A percentile compares a stretch with the other conserved stretches of the same genome.
Conservation (phyloP, 1,140 invertebrate species). For the Achroia grisella region DNA sequence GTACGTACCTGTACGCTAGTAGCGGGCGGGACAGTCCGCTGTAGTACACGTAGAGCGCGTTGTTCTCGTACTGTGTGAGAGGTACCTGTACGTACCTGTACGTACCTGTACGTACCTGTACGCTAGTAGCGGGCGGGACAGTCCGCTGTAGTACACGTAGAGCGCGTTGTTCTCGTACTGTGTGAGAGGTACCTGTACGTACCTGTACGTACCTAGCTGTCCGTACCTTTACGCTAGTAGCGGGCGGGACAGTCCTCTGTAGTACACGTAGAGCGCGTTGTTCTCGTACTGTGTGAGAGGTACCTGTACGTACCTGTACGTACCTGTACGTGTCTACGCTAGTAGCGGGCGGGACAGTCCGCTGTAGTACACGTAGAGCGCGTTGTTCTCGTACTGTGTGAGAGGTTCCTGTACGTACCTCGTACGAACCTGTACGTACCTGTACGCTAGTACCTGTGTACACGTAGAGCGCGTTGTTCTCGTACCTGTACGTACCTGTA, state of each 20-base stretch:
- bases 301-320: no score
- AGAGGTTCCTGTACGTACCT: no score
- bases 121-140: conserved; percentile 90
- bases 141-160: conserved; percentile 94
- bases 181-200: no score
- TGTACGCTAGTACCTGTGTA: conserved; percentile 92
- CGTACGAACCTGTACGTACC: no score
- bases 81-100: no score
- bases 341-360: conserved; percentile 91
- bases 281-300: no score
- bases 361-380: conserved; percentile 95
- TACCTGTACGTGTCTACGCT: no score
- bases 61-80: no score
- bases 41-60: conserved; percentile 95
- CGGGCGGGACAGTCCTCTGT: conserved; percentile 91
- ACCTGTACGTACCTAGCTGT: no score
- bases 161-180: conserved; percentile 97
- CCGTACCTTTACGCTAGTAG: conserved; percentile 91
- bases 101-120: conserved; percentile 92
- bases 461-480: conserved; percentile 95
- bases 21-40: conserved; percentile 92
- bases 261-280: conserved; percentile 95
- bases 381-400: conserved; percentile 98
- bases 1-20: conserved; percentile 89
- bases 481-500: conserved; percentile 94